Base-by-base conservation (phyloP, 2,888 invertebrate genomes). In the Nineta flava region DNA sequence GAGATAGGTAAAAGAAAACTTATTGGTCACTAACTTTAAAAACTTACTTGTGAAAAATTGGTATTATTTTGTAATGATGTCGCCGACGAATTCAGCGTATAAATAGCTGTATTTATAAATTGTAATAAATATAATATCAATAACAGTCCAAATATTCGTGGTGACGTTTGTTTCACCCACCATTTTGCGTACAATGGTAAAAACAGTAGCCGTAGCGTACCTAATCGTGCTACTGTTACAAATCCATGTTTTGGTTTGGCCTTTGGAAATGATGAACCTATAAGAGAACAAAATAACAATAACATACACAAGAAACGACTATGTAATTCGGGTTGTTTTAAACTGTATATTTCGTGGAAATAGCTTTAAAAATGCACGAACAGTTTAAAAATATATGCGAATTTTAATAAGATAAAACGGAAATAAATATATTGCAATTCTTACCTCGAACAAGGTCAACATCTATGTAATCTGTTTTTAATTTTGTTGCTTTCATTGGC, bases 231-330 rank as follows among this genome's bases (percentile, higher is more conserved):
- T 53, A 94, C 87, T 41, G 87, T 85, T 43, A 85, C 74, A 66
- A 93, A 77, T 54, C 92, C 86, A 69, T 94, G 85, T 60, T 93
- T 91, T 2, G 95, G 92, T 67, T 95, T 95, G 13, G 91, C 86
- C 74, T 95, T 95, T 12, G 93, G 87, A 68, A 95, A 95, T 52
- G 93, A 90, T 40, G 95, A 94, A 45, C 94, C 94, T 91, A 59
- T 17, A 62, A 50, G 43, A 46, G 12, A 46, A 34, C n/a, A 40
- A 40, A 4, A 40, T 7, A 40, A 40, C n/a, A 40, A 12, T 34
- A n/a, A n/a, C n/a, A n/a, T n/a, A n/a, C n/a, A n/a, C n/a, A n/a
- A n/a, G n/a, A n/a, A n/a, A n/a, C n/a, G n/a, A n/a, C n/a, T n/a
- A n/a, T n/a, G n/a, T n/a, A n/a, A n/a, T n/a, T n/a, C n/a, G n/a